These are phyloP conservation scores for Brotula barbata DNA, from an alignment of 2,797 vertebrate species.

Conservation along the genomic window DNA sequence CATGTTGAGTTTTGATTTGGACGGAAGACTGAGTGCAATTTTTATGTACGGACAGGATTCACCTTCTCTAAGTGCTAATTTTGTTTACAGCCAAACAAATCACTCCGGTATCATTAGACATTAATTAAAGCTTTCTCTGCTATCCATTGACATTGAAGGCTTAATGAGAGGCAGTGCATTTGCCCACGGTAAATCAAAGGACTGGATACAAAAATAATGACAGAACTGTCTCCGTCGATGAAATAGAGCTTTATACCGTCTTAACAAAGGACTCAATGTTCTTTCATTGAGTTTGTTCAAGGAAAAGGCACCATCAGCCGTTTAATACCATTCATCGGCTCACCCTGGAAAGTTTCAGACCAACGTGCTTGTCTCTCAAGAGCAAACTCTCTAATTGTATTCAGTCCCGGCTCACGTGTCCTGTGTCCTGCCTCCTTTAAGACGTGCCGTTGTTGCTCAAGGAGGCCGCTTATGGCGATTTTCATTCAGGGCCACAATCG, in stretches of 20 bases:
- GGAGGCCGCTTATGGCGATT: constrained; percentile 58
- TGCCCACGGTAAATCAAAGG: constrained; percentile 42
- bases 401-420: constrained; percentile 33
- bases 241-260: constrained; percentile 14
- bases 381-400: constrained; percentile 63
- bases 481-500: constrained; percentile 66
- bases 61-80: constrained; percentile 53
- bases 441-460: constrained; percentile 62
- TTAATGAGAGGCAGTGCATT: constrained; percentile 52
- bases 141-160: constrained; percentile 38
- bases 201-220: constrained; percentile 33
- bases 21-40: constrained; percentile 23
- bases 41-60: constrained; percentile 35
- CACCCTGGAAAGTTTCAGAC: constrained; percentile 43
- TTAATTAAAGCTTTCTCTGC: constrained; percentile 59
- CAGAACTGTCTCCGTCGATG: constrained; percentile 29
- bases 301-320: constrained; percentile 12
- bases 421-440: constrained; percentile 51
- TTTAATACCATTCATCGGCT: constrained; percentile 23
- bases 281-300: constrained; percentile 39
- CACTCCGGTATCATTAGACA: constrained; percentile 45
- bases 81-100: constrained; percentile 62
- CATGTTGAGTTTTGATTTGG: constrained; percentile 36
- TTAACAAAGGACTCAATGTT: constrained; percentile 21
- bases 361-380: constrained; percentile 37